Percentiles rank a stretch among this genome's conserved stretches.
phyloP scores from a whole-genome alignment of 2,113 vertebrate species.

The Ardeotis arabs region DNA sequence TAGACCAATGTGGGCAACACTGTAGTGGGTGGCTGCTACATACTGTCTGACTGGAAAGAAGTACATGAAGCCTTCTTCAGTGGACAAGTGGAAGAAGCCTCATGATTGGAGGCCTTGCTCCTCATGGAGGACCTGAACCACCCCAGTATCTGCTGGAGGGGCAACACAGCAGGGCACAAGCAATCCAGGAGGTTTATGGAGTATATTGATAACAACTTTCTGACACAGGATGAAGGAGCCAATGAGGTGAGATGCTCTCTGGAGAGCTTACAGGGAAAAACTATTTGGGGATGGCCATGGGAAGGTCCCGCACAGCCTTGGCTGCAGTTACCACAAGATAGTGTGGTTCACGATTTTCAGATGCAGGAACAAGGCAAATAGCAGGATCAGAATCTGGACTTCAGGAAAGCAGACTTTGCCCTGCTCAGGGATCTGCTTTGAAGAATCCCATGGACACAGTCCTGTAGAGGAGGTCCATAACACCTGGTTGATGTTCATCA shows the following conservation, averaged over 20 bases:
- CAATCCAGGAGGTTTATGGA: not conserved
- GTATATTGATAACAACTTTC: not conserved
- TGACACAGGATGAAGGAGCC: not conserved
- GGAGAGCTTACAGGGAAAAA: not conserved
- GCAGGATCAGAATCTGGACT: not conserved
- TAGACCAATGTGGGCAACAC: not conserved
- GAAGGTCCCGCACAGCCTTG: not conserved
- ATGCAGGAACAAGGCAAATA: not conserved
- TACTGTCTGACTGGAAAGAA: not conserved
- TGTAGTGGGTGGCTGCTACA: not conserved
- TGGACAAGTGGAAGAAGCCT: not conserved
- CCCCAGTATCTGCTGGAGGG: not conserved
- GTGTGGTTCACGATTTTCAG: not conserved
- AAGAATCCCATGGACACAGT: not conserved
- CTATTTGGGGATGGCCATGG: not conserved
- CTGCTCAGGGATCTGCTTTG: not conserved
- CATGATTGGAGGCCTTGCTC: not conserved
- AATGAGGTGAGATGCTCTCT: not conserved
- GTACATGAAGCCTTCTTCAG: not conserved
- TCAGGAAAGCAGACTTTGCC: not conserved
- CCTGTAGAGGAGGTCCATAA: not conserved
- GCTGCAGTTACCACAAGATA: not conserved
- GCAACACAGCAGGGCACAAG: not conserved
- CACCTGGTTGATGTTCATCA: not conserved
- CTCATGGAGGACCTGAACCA: not conserved